These are phyloP conservation scores for Hyposmocoma kahamanoa DNA, from an alignment of 1,140 invertebrate species.

Conservation along the genomic window DNA sequence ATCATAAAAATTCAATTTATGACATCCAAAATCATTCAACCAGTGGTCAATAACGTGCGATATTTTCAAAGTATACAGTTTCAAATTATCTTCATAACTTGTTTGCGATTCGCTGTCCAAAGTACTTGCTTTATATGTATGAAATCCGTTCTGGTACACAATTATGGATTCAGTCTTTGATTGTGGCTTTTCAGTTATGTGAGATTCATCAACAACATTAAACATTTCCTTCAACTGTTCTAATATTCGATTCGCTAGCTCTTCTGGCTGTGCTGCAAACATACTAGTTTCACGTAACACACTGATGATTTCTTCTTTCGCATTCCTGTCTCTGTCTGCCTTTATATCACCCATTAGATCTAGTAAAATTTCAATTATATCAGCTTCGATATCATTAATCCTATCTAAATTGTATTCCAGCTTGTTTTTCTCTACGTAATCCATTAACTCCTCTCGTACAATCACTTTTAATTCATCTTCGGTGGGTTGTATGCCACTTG, in stretches of 20 bases:
- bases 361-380: not conserved
- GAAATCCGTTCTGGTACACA: not conserved
- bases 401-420: constrained; percentile 7
- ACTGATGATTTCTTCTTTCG: constrained; percentile 16
- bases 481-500: constrained; percentile 17
- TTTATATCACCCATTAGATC: constrained; percentile 16
- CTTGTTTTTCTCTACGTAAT: constrained; percentile 15
- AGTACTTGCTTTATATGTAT: not conserved
- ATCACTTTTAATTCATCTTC: constrained; percentile 25
- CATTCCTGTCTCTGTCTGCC: not conserved
- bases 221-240: constrained; percentile 19
- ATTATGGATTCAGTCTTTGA: not conserved
- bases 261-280: constrained; percentile 15
- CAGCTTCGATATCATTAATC: not conserved
- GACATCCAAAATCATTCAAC: not conserved
- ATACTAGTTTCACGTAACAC: constrained; percentile 17
- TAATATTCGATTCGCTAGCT: constrained; percentile 19
- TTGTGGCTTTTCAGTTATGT: no score
- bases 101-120: not conserved
- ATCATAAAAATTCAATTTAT: not conserved
- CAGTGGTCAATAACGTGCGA: not conserved
- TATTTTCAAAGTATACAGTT: not conserved
- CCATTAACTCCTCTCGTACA: constrained; percentile 16
- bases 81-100: not conserved
- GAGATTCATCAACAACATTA: not conserved